Percentiles rank a stretch among this genome's conserved stretches.
phyloP scores from a whole-genome alignment of 2,797 vertebrate genomes.

The Helarctos malayanus region DNA sequence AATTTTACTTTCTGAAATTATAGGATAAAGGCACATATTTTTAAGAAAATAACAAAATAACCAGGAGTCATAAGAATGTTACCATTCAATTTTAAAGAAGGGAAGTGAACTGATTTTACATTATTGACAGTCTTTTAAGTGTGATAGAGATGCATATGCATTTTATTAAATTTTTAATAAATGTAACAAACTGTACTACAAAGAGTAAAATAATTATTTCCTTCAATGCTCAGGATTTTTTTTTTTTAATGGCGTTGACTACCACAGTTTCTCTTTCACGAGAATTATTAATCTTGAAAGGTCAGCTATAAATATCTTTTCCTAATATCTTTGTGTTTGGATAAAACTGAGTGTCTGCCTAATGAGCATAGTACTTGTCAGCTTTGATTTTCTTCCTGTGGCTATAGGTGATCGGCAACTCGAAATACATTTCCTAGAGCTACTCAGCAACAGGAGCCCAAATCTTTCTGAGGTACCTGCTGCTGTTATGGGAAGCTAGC shows the following conservation, averaged over 20 bases:
- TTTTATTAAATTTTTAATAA: constrained; percentile 77
- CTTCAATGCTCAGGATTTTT: constrained; percentile 65
- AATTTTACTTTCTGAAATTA: constrained; percentile 62
- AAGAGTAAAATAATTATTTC: constrained; percentile 76
- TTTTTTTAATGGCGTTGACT: constrained; percentile 79
- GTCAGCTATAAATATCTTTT: constrained; percentile 88
- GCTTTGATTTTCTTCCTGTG: constrained; percentile 79
- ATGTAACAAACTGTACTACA: constrained; percentile 67
- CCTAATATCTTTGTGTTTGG: constrained; percentile 79
- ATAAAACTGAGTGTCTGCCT: constrained; percentile 72
- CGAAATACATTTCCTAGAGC: constrained; percentile 6
- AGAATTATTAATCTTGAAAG: constrained; percentile 87
- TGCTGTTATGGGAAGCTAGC: not conserved
- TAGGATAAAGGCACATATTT: constrained; percentile 41
- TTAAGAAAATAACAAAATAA: constrained; percentile 71
- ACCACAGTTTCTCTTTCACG: constrained; percentile 74
- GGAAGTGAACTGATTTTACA: constrained; percentile 50
- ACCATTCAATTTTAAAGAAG: constrained; percentile 62
- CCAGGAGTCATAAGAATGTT: constrained; percentile 42
- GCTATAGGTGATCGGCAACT: constrained; percentile 41
- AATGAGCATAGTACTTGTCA: constrained; percentile 79
- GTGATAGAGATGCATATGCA: constrained; percentile 37
- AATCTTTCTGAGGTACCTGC: not conserved
- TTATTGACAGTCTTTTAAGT: constrained; percentile 42
- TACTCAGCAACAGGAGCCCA: not conserved